phyloP scores from a whole-genome alignment of 2,113 vertebrate species.

The Colossoma macropomum region DNA sequence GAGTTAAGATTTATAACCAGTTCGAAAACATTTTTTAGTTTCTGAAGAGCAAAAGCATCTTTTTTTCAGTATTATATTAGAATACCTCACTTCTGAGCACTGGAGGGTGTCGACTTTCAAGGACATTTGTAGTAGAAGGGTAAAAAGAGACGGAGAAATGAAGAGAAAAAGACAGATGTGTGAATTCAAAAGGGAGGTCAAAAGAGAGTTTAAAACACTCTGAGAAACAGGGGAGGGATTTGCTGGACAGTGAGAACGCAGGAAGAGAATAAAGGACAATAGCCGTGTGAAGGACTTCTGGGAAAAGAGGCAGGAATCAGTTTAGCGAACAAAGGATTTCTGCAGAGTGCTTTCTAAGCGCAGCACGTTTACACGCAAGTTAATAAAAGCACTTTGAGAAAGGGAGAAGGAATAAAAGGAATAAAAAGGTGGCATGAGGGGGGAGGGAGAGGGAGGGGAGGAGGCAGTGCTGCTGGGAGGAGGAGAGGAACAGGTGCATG shows the following conservation, averaged over 20 bases:
- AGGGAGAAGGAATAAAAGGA: conserved; percentile 36
- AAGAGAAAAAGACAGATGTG: background rate
- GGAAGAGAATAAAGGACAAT: background rate
- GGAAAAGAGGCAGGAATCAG: background rate
- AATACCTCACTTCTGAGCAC: background rate
- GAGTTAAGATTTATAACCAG: conserved; percentile 20
- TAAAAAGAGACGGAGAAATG: background rate
- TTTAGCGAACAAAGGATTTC: conserved; percentile 14
- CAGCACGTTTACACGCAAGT: background rate
- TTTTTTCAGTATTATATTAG: background rate
- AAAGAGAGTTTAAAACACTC: background rate
- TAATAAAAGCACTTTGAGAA: conserved; percentile 14
- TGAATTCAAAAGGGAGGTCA: background rate
- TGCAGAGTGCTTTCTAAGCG: background rate
- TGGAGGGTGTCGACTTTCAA: background rate
- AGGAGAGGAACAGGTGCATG: conserved; percentile 51
- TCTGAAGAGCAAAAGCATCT: conserved; percentile 3
- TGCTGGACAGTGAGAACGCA: background rate
- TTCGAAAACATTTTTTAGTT: background rate
- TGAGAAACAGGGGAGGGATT: background rate
- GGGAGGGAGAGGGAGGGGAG: background rate
- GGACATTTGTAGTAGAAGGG: background rate
- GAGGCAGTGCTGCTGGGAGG: conserved; percentile 15
- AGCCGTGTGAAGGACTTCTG: background rate
- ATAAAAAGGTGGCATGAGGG: conserved; percentile 36